These are phyloP conservation scores for Timema podura DNA, from an alignment of 2,888 invertebrate genomes.

Conservation along the genomic window DNA sequence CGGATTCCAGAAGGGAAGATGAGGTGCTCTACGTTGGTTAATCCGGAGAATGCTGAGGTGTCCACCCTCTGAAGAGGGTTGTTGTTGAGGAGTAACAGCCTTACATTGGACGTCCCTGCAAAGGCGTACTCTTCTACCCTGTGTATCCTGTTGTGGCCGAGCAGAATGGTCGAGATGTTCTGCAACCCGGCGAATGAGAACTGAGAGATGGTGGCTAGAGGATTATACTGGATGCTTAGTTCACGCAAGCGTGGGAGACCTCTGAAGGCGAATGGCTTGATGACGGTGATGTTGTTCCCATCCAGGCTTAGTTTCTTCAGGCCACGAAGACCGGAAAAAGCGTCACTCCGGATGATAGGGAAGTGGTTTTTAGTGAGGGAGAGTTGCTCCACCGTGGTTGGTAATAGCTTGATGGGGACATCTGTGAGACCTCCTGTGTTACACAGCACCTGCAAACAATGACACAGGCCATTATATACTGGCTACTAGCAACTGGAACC, in stretches of 20 bases:
- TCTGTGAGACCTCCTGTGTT: slow-evolving; percentile 78
- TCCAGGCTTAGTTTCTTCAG: slow-evolving; percentile 79
- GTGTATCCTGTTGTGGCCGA: slow-evolving; percentile 66
- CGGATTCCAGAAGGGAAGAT: slow-evolving; percentile 78
- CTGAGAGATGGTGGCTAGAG: slow-evolving; percentile 71
- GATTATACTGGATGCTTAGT: slow-evolving; percentile 82
- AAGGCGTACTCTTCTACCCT: slow-evolving; percentile 71
- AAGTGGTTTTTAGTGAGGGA: slow-evolving; percentile 83
- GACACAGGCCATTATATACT: slow-evolving; percentile 20
- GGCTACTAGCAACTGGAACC: neutral
- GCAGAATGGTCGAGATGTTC: slow-evolving; percentile 68
- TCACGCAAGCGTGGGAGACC: slow-evolving; percentile 73
- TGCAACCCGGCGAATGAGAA: slow-evolving; percentile 82
- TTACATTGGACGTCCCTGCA: slow-evolving; percentile 80
- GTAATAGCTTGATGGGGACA: slow-evolving; percentile 71
- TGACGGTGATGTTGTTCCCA: slow-evolving; percentile 78
- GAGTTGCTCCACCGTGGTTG: slow-evolving; percentile 75
- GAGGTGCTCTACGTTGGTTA: slow-evolving; percentile 77
- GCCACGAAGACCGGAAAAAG: slow-evolving; percentile 74
- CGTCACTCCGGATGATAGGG: slow-evolving; percentile 73
- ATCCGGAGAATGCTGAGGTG: slow-evolving; percentile 76
- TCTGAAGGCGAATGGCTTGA: slow-evolving; percentile 79
- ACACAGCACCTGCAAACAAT: slow-evolving; percentile 70
- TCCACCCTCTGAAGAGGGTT: slow-evolving; percentile 80
- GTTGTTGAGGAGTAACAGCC: slow-evolving; percentile 73